A percentile compares a stretch with the other conserved stretches of the same genome.
phyloP scores from a whole-genome alignment of 2,888 invertebrate genomes.

The Embidobia sp. region DNA sequence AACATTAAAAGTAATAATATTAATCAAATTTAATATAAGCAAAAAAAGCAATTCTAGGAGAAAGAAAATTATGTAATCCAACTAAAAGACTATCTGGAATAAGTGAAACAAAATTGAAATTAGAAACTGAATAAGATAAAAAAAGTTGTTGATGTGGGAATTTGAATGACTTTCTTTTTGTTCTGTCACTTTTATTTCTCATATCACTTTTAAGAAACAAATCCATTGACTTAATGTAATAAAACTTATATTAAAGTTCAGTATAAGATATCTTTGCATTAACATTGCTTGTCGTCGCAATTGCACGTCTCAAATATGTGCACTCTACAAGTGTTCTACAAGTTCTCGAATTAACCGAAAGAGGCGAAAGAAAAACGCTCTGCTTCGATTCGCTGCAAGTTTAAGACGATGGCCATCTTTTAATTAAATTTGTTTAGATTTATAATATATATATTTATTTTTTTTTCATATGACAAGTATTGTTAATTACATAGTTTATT shows the following conservation, averaged over 20 bases:
- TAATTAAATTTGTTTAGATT: slow-evolving; percentile 1
- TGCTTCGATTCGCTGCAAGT: slow-evolving; percentile 37
- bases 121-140: no score
- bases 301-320: slow-evolving; percentile 57
- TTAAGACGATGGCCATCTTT: background rate
- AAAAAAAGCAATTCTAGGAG: no score
- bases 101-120: no score
- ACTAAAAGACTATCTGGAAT: no score
- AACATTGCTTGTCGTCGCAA: slow-evolving; percentile 60
- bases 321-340: slow-evolving; percentile 58
- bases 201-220: slow-evolving; percentile 65
- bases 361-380: slow-evolving; percentile 22
- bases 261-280: slow-evolving; percentile 63
- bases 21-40: no score
- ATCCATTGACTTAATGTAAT: slow-evolving; percentile 63
- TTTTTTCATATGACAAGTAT: background rate
- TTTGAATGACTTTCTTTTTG: background rate
- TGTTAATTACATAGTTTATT: no score
- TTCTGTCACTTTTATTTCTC: slow-evolving; percentile 62
- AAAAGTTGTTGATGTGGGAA: no score
- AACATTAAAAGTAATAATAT: no score
- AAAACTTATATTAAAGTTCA: slow-evolving; percentile 62
- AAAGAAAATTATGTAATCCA: no score
- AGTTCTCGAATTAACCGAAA: slow-evolving; percentile 31
- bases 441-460: background rate